Conservation (phyloP, 2,888 invertebrate species). For the Conchocele bisecta region DNA sequence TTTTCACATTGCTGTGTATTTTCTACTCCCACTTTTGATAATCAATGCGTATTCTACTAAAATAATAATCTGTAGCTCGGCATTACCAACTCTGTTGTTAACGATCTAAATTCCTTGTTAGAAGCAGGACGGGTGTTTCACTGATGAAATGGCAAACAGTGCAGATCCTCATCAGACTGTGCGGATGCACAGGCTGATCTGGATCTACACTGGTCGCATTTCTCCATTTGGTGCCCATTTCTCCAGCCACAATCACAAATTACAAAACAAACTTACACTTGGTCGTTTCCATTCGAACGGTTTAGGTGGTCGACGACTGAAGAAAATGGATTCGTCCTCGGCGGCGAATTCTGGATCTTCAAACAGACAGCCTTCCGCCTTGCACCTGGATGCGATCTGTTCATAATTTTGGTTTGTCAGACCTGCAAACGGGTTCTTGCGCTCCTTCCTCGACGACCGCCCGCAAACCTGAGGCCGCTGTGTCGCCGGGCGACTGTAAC, state of each 20-base stretch:
- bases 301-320: slow-evolving; percentile 91
- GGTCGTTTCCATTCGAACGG: slow-evolving; percentile 96
- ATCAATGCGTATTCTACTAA: no score
- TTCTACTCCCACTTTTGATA: no score
- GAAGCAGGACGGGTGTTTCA: no score
- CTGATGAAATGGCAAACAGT: no score
- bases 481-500: not conserved
- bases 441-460: slow-evolving; percentile 11
- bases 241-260: not conserved
- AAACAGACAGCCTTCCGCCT: slow-evolving; percentile 90
- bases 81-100: no score
- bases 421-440: slow-evolving; percentile 48
- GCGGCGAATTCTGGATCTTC: slow-evolving; percentile 96
- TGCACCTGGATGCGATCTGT: slow-evolving; percentile 91
- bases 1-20: no score
- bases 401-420: slow-evolving; percentile 90
- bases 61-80: no score
- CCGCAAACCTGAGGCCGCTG: slow-evolving; percentile 7
- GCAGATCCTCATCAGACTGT: no score
- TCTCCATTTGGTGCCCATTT: no score
- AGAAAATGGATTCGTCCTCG: slow-evolving; percentile 91
- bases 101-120: no score
- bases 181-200: no score
- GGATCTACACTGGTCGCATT: no score
- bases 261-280: slow-evolving; percentile 81